Evolutionary conservation across 2,888 invertebrate genomes (phyloP).

Genomic region (Pterostichus niger): DNA sequence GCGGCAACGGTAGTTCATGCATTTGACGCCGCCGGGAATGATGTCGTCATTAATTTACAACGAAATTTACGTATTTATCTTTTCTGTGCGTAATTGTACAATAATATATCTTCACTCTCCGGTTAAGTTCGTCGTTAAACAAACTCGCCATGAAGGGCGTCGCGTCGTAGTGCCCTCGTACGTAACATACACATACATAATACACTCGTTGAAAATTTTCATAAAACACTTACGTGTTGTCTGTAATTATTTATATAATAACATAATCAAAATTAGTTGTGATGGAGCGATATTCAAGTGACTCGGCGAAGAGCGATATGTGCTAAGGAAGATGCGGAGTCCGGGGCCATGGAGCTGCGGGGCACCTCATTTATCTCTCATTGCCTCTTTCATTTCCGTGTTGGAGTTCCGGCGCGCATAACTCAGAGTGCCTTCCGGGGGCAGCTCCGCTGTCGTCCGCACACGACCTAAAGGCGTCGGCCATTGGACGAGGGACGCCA

Average conservation of each 20-base stretch:
- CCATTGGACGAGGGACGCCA: neutral
- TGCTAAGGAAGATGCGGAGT: constrained; percentile 64
- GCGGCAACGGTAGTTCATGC: constrained; percentile 39
- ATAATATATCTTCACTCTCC: constrained; percentile 18
- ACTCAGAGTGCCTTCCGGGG: constrained; percentile 72
- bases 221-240: too few species aligned
- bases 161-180: neutral
- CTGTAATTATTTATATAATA: too few species aligned
- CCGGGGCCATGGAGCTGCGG: constrained; percentile 63
- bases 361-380: constrained; percentile 73
- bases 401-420: constrained; percentile 72
- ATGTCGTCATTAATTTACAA: constrained; percentile 39
- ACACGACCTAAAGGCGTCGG: constrained; percentile 56
- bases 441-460: constrained; percentile 62
- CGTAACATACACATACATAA: neutral
- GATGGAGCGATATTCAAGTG: too few species aligned
- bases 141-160: constrained; percentile 9
- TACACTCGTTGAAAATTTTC: too few species aligned
- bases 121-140: constrained; percentile 18
- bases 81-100: constrained; percentile 36
- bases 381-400: constrained; percentile 74
- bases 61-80: constrained; percentile 50
- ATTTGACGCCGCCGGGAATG: constrained; percentile 27
- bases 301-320: constrained; percentile 25
- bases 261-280: too few species aligned